phyloP scores from a whole-genome alignment of 2,113 vertebrate genomes.

The Labeo rohita region DNA sequence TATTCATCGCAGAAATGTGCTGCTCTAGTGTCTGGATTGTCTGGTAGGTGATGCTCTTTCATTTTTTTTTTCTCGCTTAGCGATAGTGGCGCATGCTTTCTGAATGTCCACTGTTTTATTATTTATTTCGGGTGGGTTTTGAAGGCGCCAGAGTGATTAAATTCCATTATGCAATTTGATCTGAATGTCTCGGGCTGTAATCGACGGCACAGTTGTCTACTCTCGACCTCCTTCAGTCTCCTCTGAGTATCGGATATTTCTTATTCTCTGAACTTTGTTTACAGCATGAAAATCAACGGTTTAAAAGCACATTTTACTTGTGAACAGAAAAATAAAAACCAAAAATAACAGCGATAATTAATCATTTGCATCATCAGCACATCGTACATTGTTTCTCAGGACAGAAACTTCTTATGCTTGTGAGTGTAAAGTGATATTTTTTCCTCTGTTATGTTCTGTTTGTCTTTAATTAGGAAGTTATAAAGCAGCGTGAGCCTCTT shows the following conservation, averaged over 20 bases:
- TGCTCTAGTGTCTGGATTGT: conserved; percentile 87
- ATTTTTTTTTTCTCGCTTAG: conserved; percentile 69
- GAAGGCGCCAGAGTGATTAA: conserved; percentile 62
- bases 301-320: conserved; percentile 81
- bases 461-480: conserved; percentile 10
- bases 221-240: conserved; percentile 46
- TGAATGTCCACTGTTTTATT: conserved; percentile 49
- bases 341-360: conserved; percentile 77
- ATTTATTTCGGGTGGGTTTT: conserved; percentile 51
- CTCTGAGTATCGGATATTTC: conserved; percentile 75
- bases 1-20: conserved; percentile 81
- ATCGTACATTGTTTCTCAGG: neutral
- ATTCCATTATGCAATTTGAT: conserved; percentile 90
- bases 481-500: conserved; percentile 2
- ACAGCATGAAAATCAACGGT: conserved; percentile 81
- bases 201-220: conserved; percentile 70
- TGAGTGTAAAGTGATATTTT: neutral
- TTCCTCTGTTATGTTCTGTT: neutral
- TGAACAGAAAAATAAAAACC: conserved; percentile 86
- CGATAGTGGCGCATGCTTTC: conserved; percentile 60
- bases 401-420: neutral
- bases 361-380: neutral
- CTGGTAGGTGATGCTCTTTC: conserved; percentile 88
- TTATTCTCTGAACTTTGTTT: conserved; percentile 83
- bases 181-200: conserved; percentile 80